A percentile compares a stretch with the other conserved stretches of the same genome.
These are phyloP conservation scores for Antheraea pernyi DNA, from an alignment of 1,140 invertebrate genomes.

Conservation along the genomic window DNA sequence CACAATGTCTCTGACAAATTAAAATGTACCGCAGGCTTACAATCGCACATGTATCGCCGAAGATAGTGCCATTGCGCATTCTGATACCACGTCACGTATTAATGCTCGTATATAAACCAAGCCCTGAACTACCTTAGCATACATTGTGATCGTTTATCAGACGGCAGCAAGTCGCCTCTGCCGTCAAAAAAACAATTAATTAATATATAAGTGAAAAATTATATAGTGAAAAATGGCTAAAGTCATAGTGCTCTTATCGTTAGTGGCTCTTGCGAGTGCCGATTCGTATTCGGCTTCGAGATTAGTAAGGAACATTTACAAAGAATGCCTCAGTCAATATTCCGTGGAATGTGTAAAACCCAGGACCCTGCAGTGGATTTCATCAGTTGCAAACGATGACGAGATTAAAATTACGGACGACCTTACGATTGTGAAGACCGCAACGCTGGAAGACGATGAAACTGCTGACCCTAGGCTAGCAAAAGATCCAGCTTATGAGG, in stretches of 20 bases:
- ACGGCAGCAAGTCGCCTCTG: constrained; percentile 67
- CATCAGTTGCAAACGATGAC: constrained; percentile 82
- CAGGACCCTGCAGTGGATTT: constrained; percentile 86
- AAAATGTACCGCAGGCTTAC: constrained; percentile 54
- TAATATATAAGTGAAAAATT: constrained; percentile 31
- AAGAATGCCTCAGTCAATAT: constrained; percentile 82
- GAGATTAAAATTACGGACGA: constrained; percentile 87
- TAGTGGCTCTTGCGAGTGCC: constrained; percentile 56
- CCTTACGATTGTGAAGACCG: constrained; percentile 83
- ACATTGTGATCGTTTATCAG: constrained; percentile 69
- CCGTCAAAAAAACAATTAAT: constrained; percentile 45
- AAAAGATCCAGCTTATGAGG: constrained; percentile 64
- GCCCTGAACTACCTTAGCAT: constrained; percentile 66
- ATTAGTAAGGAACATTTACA: constrained; percentile 82
- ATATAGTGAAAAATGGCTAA: constrained; percentile 65
- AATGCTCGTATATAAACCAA: constrained; percentile 79
- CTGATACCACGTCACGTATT: constrained; percentile 69
- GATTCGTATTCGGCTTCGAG: constrained; percentile 78
- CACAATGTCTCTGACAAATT: constrained; percentile 42
- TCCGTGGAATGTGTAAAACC: constrained; percentile 86
- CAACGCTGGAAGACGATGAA: constrained; percentile 64
- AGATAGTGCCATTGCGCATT: constrained; percentile 56
- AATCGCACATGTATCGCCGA: constrained; percentile 40
- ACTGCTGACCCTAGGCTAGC: constrained; percentile 58
- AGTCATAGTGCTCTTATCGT: constrained; percentile 62